Evolutionary conservation across 2,797 vertebrate genomes (phyloP), one percentile per base, ranked within the genome.

Genomic region (Bryconaethiops microstoma): DNA sequence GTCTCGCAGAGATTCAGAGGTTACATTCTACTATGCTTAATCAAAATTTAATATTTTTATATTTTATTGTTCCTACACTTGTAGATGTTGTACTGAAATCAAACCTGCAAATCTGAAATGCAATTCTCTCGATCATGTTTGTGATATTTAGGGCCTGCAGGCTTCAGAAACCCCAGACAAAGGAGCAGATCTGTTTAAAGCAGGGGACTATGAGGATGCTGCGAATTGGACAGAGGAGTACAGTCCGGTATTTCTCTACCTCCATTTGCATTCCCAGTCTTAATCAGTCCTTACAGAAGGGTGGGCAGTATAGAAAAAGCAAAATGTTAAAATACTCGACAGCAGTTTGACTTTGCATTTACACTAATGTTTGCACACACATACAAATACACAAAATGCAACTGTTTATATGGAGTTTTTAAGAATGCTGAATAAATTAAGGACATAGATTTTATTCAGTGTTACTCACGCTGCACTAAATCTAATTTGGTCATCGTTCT

Each of bases 121-220:
- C 13, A 29, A 17, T 52, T 29, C 13, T 35, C 1, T 17, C 5
- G 12, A 14, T 45, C 2, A 35, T 17, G 14, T 45, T 25, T 52
- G 2, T 60, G 19, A 60, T 52, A 64, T 72, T 6, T 16, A 80
- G 81, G 60, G 10, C 10, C 5, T 50, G 10, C 42, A 45, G 35
- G 60, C 55, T 0, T 4, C n/a, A n/a, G 45, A 40, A 48, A 9
- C 10, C 8, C 29, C 78, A 55, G 65, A 25, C 0, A 85, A 76
- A 70, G 80, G 78, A 39, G 74, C 52, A 0, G 77, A 84, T 45
- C 74, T 84, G n/a, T 82, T 80, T 40, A 76, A 71, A 54, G 74
- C 77, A 6, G 23, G 42, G 76, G 74, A 82, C 63, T 4, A 1
- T 39, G 64, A 40, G 35, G 76, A 48, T 19, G 6, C 16, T 29